Percentiles rank a stretch among this genome's conserved stretches.
Conservation (phyloP, 2,113 vertebrate species). For the Rhynchomys soricoides region DNA sequence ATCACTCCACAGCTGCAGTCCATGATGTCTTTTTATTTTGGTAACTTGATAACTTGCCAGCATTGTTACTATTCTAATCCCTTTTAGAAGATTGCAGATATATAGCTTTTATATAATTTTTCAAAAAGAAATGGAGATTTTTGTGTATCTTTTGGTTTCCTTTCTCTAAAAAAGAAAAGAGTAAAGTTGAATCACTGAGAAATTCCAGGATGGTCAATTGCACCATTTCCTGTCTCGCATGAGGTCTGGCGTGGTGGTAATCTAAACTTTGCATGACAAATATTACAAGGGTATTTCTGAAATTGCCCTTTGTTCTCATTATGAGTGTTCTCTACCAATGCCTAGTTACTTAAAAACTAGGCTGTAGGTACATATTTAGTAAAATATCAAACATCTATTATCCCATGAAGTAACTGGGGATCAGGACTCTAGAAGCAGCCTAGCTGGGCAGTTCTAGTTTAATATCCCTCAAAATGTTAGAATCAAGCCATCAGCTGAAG, state of each 20-base stretch:
- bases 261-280: not conserved
- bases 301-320: not conserved
- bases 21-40: not conserved
- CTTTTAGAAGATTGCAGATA: not conserved
- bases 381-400: not conserved
- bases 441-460: not conserved
- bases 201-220: not conserved
- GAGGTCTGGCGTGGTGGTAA: not conserved
- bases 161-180: conserved; percentile 6
- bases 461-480: not conserved
- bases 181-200: not conserved
- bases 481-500: not conserved
- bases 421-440: not conserved
- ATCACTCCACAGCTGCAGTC: not conserved
- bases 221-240: not conserved
- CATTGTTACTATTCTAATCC: not conserved
- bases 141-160: not conserved
- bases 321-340: not conserved
- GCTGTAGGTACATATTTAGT: not conserved
- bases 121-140: not conserved
- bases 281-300: not conserved
- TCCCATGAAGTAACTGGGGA: not conserved
- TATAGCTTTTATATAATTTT: not conserved
- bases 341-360: not conserved
- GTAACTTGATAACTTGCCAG: not conserved